Conservation (phyloP, 2,888 invertebrate species). For the Agrotis puta region DNA sequence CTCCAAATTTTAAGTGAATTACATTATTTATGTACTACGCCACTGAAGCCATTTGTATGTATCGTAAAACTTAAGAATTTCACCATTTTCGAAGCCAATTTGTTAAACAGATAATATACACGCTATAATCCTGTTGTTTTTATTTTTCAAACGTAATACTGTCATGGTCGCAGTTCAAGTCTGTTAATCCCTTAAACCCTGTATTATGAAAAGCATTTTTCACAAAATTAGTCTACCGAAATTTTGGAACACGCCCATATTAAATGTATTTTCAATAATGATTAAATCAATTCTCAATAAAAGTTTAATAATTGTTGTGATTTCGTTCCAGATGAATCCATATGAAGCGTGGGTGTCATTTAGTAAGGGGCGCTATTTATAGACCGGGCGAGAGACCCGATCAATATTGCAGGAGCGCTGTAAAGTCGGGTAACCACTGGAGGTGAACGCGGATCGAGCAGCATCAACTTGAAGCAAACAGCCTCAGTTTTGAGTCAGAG, state of each 20-base stretch:
- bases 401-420: slow-evolving; percentile 43
- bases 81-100: background rate
- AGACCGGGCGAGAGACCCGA: slow-evolving; percentile 21
- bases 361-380: slow-evolving; percentile 34
- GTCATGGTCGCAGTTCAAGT: too few relatives aligned
- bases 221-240: background rate
- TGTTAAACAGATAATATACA: background rate
- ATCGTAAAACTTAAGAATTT: background rate
- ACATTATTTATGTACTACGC: background rate
- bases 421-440: background rate
- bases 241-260: too few relatives aligned
- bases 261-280: too few relatives aligned
- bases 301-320: slow-evolving; percentile 11
- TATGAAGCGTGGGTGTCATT: slow-evolving; percentile 36
- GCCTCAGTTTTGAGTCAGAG: too few relatives aligned
- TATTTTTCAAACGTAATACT: too few relatives aligned
- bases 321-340: slow-evolving; percentile 6
- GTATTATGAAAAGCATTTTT: background rate
- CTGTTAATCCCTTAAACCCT: background rate
- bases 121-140: too few relatives aligned
- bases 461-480: too few relatives aligned
- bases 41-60: background rate
- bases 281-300: background rate
- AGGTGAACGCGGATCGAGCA: too few relatives aligned
- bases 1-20: background rate